Evolutionary conservation across 2,797 vertebrate genomes (phyloP).

Genomic region (Sebastolobus altivelis): DNA sequence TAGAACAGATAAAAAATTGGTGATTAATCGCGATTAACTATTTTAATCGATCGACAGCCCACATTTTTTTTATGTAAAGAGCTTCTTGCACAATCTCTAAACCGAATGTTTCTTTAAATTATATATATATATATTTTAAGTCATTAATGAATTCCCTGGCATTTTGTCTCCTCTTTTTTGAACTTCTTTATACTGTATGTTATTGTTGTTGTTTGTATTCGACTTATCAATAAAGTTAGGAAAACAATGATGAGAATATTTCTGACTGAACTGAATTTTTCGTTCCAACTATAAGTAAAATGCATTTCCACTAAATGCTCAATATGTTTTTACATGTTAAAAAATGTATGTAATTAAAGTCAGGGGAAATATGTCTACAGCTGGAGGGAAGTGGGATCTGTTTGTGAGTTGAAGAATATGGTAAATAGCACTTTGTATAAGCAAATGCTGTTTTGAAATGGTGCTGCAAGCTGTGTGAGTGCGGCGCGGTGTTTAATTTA

Average conservation of each 20-base stretch:
- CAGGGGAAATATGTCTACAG: constrained; percentile 2
- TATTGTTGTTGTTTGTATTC: too few species aligned
- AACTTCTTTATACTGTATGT: background rate
- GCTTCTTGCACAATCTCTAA: too few species aligned
- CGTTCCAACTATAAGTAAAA: background rate
- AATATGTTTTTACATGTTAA: background rate
- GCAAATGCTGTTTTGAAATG: constrained; percentile 28
- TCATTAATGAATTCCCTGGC: too few species aligned
- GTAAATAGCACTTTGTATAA: constrained; percentile 12
- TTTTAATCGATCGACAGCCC: too few species aligned
- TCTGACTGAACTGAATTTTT: background rate
- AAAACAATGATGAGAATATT: background rate
- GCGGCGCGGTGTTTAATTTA: background rate
- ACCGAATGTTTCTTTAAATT: too few species aligned
- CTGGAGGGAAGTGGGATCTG: background rate
- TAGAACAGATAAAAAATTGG: too few species aligned
- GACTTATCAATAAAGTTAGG: too few species aligned
- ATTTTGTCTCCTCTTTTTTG: background rate
- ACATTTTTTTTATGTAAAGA: too few species aligned
- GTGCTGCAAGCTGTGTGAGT: constrained; percentile 1
- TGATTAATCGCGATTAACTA: too few species aligned
- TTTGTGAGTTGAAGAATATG: constrained; percentile 2
- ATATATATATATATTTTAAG: too few species aligned
- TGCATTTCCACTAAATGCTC: background rate
- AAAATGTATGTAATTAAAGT: constrained; percentile 15